Evolutionary conservation across 2,113 vertebrate genomes (phyloP).

Genomic region (Excalfactoria chinensis): DNA sequence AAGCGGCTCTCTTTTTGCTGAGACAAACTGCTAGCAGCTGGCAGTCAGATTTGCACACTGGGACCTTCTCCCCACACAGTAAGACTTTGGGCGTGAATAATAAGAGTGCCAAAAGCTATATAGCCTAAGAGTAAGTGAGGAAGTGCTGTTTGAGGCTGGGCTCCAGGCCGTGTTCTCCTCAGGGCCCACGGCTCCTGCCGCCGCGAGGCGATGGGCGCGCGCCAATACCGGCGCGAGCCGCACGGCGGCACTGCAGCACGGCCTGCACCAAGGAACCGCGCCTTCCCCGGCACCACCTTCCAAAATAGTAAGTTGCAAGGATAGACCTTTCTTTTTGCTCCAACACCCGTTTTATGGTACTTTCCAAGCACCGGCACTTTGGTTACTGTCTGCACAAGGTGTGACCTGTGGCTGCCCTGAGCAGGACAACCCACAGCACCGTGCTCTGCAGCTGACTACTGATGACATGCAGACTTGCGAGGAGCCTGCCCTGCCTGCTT

Average conservation of each 20-base stretch:
- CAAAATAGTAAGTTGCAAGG: too few species aligned
- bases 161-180: accelerated
- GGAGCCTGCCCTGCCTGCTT: neutral
- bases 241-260: neutral
- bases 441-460: accelerated
- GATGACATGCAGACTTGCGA: accelerated
- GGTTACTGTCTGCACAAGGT: accelerated
- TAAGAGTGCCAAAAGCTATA: accelerated
- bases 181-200: neutral
- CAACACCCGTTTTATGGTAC: accelerated
- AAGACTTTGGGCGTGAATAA: accelerated
- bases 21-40: neutral
- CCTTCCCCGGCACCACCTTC: accelerated
- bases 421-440: accelerated
- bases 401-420: accelerated
- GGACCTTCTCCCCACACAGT: neutral
- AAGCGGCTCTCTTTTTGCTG: neutral
- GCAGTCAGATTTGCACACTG: accelerated
- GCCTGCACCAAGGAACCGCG: neutral
- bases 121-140: neutral
- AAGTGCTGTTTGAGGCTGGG: neutral
- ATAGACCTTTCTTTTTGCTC: neutral
- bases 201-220: accelerated
- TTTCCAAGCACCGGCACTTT: neutral
- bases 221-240: neutral